These are phyloP conservation scores for Meteorus colon DNA, from an alignment of 2,888 invertebrate genomes.

Conservation along the genomic window DNA sequence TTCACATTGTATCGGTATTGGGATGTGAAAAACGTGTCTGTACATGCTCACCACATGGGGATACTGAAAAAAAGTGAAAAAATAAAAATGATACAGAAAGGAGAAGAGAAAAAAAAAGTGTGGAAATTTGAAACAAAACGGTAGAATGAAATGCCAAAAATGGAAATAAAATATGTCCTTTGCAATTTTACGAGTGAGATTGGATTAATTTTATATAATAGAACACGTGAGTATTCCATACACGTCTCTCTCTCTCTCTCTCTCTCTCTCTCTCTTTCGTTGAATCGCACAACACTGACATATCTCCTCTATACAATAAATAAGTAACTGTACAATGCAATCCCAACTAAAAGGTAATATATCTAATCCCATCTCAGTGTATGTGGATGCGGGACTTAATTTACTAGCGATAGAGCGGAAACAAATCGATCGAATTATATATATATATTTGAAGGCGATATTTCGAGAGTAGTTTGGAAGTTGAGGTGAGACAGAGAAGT, in stretches of 20 bases:
- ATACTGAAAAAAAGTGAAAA: conserved; percentile 10
- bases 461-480: conserved; percentile 24
- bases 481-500: conserved; percentile 40
- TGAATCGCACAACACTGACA: background rate
- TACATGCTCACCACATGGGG: too few species aligned
- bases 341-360: conserved; percentile 15
- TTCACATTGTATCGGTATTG: conserved; percentile 25
- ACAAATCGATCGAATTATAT: conserved; percentile 46
- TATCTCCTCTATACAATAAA: background rate
- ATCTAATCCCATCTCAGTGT: conserved; percentile 13
- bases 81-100: background rate
- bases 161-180: background rate
- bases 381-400: conserved; percentile 37
- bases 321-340: conserved; percentile 8
- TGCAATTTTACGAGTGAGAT: background rate
- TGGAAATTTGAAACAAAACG: background rate
- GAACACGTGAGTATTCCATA: background rate
- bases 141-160: background rate
- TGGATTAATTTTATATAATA: conserved; percentile 10
- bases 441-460: conserved; percentile 29
- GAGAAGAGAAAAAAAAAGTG: background rate
- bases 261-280: too few species aligned
- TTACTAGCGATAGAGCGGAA: conserved; percentile 43
- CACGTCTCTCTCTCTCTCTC: background rate
- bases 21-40: conserved; percentile 22